These are phyloP conservation scores for Colius striatus DNA, from an alignment of 2,113 vertebrate genomes.

Conservation along the genomic window DNA sequence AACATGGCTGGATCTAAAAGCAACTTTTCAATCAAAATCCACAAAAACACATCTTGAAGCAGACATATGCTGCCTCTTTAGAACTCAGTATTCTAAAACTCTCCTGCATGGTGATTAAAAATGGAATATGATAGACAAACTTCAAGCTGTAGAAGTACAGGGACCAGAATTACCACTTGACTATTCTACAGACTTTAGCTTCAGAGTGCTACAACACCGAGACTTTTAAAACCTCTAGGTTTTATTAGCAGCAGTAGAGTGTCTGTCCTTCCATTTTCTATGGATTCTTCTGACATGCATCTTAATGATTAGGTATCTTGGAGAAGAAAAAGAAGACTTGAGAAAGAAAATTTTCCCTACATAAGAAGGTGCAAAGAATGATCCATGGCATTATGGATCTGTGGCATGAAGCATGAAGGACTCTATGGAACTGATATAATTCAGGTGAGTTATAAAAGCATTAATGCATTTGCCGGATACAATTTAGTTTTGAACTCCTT, in stretches of 20 bases:
- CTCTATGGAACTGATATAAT: not conserved
- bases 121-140: not conserved
- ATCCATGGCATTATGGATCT: not conserved
- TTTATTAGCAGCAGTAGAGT: not conserved
- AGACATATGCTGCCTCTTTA: not conserved
- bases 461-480: not conserved
- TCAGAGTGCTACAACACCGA: not conserved
- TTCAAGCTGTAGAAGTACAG: not conserved
- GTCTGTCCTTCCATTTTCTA: not conserved
- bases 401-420: not conserved
- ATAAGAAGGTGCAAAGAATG: not conserved
- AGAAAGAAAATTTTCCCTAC: not conserved
- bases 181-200: not conserved
- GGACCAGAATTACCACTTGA: not conserved
- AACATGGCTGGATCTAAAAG: not conserved
- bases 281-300: not conserved
- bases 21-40: not conserved
- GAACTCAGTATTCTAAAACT: not conserved
- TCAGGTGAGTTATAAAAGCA: not conserved
- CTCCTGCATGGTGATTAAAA: not conserved
- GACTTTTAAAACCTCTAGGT: not conserved
- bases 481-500: not conserved
- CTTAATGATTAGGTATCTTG: not conserved
- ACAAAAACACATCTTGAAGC: not conserved
- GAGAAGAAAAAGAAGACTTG: not conserved